Base-by-base conservation (phyloP, 2,888 invertebrate genomes). In the Plebejus argus region DNA sequence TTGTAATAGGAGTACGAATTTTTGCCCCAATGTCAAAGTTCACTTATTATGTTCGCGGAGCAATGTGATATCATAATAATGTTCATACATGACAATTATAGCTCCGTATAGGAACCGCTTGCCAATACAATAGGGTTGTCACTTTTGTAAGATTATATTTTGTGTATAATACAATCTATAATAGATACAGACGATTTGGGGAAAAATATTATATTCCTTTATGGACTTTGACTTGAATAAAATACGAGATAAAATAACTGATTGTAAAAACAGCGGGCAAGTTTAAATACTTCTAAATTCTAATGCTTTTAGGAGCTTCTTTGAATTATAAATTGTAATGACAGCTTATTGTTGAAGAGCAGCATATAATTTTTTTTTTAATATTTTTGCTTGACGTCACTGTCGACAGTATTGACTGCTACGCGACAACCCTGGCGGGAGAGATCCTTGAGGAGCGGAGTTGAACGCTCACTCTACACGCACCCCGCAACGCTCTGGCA, bases 381-480 rank as follows among this genome's bases (percentile, higher is more conserved):
- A 53, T 5, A 15, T 53, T 5, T 53, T 15, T 28, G 33, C 76
- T n/a, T 10, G n/a, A 66, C 6, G n/a, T 23, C 39, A 45, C 8
- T 10, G n/a, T 45, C 6, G 10, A 39, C 39, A 45, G 0, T 15
- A 66, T 12, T 8, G 15, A n/a, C 12, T 66, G 35, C 7, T 61
- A 18, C n/a, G 1, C 6, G 45, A 72, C 72, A 72, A 18, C 74
- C 74, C 74, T 74, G 53, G 72, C 45, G 10, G 18, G 23, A 49
- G 49, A 74, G 18, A 28, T 74, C 74, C 49, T 74, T 2, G 53
- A 74, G 45, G 81, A 79, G 79, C 81, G 80, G 79, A 82, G 83
- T 82, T 81, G 82, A 82, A 81, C 74, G 80, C 76, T 78, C 82
- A 80, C n/a, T n/a, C n/a, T n/a, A n/a, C n/a, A n/a, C n/a, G n/a